Base-by-base conservation (phyloP, 2,113 vertebrate genomes). In the Cettia cetti region DNA sequence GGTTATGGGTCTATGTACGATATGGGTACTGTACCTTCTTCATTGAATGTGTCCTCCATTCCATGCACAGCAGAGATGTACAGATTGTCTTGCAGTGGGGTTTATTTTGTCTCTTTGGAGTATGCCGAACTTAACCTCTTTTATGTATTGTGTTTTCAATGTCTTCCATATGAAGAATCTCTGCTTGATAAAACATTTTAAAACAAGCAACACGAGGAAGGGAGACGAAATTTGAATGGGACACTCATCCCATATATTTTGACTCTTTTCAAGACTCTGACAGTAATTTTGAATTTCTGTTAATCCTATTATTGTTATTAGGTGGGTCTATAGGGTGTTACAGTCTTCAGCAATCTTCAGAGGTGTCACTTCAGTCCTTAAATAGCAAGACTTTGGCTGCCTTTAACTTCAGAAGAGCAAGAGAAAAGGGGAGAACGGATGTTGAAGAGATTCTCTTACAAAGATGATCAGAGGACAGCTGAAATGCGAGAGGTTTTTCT, bases 1-100 rank as follows among this genome's bases (percentile, higher is more conserved):
- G 0, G 0, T 6, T 0, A 0, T 70, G 15, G 10, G 14, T 56
- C 37, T 61, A 0, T 35, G 15, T 17, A 7, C 16, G 6, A 42
- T 42, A 42, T 42, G 14, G n/a, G 9, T 24, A 53, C 6, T 30
- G 18, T 21, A 61, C 12, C 10, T 61, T 81, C 21, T 30, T 35
- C 0, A 2, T 75, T 47, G 44, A 81, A n/a, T 0, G 2, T 47
- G 26, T 40, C 5, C 24, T 68, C 19, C 9, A 4, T 11, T 75
- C 30, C 21, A 50, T n/a, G 19, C 0, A 1, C 20, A 74, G 50
- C 31, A 76, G 47, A n/a, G 8, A 8, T 75, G 8, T 7, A 24
- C 30, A 52, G 19, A 30, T 22, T 76, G 18, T 19, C 35, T 63
- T 50, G 49, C 10, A 50, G 23, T 20, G 10, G 15, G 13, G 27